These are phyloP conservation scores for Tachina grossa DNA, from an alignment of 2,888 invertebrate genomes.

Conservation along the genomic window DNA sequence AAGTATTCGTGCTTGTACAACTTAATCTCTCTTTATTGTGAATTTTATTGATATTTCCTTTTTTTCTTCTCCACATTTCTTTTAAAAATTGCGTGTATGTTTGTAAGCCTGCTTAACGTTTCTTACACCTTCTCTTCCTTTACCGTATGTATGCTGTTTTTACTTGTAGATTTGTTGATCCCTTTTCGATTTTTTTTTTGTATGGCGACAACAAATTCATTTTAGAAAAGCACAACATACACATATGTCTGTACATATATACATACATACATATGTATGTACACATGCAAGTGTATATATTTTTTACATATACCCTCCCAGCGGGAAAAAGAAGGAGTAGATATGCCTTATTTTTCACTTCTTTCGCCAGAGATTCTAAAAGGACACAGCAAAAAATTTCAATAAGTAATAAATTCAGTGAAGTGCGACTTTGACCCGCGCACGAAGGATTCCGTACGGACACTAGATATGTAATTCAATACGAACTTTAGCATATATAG, in stretches of 20 bases:
- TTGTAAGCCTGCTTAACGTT: constrained; percentile 38
- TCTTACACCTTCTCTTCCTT: constrained; percentile 49
- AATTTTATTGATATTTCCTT: neutral
- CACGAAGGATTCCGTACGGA: no score
- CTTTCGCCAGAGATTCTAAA: no score
- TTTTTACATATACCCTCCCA: no score
- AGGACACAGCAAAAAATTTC: no score
- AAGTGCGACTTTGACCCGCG: no score
- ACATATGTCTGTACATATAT: neutral
- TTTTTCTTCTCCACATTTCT: neutral
- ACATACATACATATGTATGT: neutral
- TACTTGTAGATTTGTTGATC: constrained; percentile 42
- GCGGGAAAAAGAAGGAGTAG: no score
- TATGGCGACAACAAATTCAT: constrained; percentile 58
- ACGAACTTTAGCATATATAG: no score
- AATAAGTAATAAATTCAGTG: no score
- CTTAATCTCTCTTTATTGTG: neutral
- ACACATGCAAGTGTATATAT: no score
- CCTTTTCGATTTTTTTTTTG: constrained; percentile 33
- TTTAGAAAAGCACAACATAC: constrained; percentile 17
- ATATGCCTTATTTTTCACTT: no score
- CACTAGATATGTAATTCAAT: no score
- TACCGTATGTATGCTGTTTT: neutral
- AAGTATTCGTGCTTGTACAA: neutral
- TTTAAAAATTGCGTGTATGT: constrained; percentile 3